Evolutionary conservation across 2,797 vertebrate species (phyloP), one percentile per base, ranked within the genome.

Genomic region (Dendrocincla fuliginosa): DNA sequence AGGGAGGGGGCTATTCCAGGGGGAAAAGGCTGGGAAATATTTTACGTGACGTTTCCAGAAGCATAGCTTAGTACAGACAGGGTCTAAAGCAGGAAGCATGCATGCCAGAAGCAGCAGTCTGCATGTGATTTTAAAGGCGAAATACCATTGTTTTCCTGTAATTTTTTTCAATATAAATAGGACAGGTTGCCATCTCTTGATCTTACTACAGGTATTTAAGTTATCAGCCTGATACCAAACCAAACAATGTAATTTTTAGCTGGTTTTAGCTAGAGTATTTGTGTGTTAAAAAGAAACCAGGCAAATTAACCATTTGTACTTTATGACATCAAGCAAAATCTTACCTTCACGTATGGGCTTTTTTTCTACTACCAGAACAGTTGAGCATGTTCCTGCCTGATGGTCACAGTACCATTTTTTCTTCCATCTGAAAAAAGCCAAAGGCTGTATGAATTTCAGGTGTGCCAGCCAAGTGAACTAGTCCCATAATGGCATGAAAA

Each of bases 101-200:
- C 4, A 2, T 46, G 25, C 11, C 14, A 70, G 49, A 11, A 73
- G 13, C 64, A 65, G 16, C 32, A 41, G 8, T 63, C 22, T 52
- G 4, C 1, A 1, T 15, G 3, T 27, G n/a, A 8, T 73, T 53
- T 81, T 67, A 67, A 70, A 70, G 16, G 16, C 41, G 8, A 76
- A 70, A 61, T 41, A 28, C 16, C 2, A 0, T n/a, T 67, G 53
- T 52, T 14, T 9, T 59, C 22, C 65, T 18, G 7, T n/a, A 7
- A n/a, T 7, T 10, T 56, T 56, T 4, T 49, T 76, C 14, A 53
- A 2, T 30, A 20, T 49, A 41, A 57, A 33, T 14, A 68, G 52
- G 35, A 52, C 14, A 35, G 13, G 4, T 25, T 80, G 32, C 42
- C 4, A n/a, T 30, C 1, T 28, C 1, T 46, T 4, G 2, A 3